Evolutionary conservation across 1,140 invertebrate species (phyloP), one percentile per base, ranked within the genome.

Genomic region (Lethrus apterus): DNA sequence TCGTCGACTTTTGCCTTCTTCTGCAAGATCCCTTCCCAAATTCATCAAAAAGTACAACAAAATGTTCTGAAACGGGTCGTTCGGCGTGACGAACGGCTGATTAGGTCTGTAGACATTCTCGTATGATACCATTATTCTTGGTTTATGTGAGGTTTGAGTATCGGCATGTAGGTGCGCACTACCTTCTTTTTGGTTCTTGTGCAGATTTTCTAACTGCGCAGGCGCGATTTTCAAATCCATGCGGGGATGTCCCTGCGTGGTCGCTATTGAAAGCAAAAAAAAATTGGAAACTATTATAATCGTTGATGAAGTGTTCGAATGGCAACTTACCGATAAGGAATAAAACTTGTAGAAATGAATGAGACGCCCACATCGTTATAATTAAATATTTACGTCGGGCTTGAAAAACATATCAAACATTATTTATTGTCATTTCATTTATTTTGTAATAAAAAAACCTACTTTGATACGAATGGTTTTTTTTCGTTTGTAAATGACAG

Each of bases 371-470:
- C 35, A 38, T 38, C 14, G 20, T 38, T 10, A 11, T 4, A 21
- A 21, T 17, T 21, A 38, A 21, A 21, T 13, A 21, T 11, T 11
- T 21, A 21, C 13, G 14, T 21, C 35, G 20, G 35, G 20, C 35
- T 38, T 13, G 20, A 38, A 38, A 38, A 38, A 38, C 35, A 38
- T 38, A 21, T 38, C 35, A 38, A 38, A 21, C 20, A 21, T 38
- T 38, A 38, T 38, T 38, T 20, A 38, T 21, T 38, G 35, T 38
- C 35, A 38, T 38, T 38, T 38, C 35, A 38, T 21, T 38, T 38
- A 38, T 38, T 38, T 38, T 17, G 18, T 38, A 11, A 21, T 26
- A 26, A 10, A n/a, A 21, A 21, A 21, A n/a, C 4, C 18, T 38
- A 5, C 35, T 38, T 38, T 18, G 35, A 38, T 38, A 21, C 4